Evolutionary conservation across 2,113 vertebrate genomes (phyloP), one percentile per base, ranked within the genome.

Genomic region (Cavia porcellus): DNA sequence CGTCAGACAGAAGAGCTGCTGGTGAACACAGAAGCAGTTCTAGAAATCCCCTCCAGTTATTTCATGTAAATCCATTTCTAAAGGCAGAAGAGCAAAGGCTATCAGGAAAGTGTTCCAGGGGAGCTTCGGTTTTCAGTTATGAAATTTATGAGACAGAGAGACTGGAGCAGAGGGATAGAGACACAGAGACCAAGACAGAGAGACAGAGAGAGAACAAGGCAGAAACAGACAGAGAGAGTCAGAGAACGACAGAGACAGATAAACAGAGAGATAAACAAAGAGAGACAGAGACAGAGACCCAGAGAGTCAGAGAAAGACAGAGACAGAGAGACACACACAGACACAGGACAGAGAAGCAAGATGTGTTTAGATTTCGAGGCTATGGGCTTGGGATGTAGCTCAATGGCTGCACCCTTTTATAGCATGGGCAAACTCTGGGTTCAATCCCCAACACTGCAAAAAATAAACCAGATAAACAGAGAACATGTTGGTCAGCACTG

Each of bases 31-130:
- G 68, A 88, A 42, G 61, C 79, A 25, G 42, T 62, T 97, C 47
- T 38, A 59, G 79, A 97, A 97, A 96, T 83, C 59, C 85, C 84
- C 42, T 87, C 95, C 64, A 90, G 92, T 96, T 80, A 77, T 97
- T 92, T 93, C 61, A 96, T 79, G 89, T 75, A 97, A 97, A 95
- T 94, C 66, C 4, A 7, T 88, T 70, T 88, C 92, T n/a, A 45
- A 75, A 77, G 90, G 52, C 64, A 72, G 81, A 35, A 88, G 89
- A 32, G 70, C 90, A 57, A 85, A 81, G 66, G 47, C 9, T 22
- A 2, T 64, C 82, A 74, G 81, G 19, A 42, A 86, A 86, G 47
- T 13, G 52, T 94, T 74, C 52, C 0, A 1, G 2, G 66, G 57
- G 92, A 47, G 62, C 45, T 59, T 50, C 47, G 38, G 7, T 45